Evolutionary conservation across 2,113 vertebrate genomes (phyloP), one percentile per base, ranked within the genome.

Genomic region (Ictidomys tridecemlineatus): DNA sequence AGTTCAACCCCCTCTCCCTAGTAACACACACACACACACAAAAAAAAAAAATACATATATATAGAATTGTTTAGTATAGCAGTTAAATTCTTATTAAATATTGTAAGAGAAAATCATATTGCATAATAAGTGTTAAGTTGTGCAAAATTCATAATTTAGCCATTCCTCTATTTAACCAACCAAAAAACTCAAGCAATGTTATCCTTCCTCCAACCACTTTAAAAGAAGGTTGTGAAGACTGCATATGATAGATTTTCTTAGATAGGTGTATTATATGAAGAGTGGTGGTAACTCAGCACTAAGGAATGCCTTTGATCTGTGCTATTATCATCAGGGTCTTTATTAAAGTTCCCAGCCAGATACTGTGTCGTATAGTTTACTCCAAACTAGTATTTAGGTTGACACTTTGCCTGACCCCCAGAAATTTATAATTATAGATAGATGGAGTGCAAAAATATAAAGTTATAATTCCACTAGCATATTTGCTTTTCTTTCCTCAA

Each of bases 401-500:
- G 42, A 93, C 32, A 89, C 32, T 74, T 92, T 80, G 16, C 56
- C 34, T 65, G 42, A 78, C 7, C 85, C 94, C 91, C 91, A 96
- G 61, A 85, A 95, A 92, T 69, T 74, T 91, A 53, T 26, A 83
- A 70, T 86, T 93, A 96, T 42, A 91, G 14, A 74, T 32, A 92
- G 7, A 80, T 73, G 8, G 4, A 22, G 28, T 42, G 5, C 24
- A 42, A 67, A 92, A 79, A 28, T 3, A 51, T 65, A 76, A 95
- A 93, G 85, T 8, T 34, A 90, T 74, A 45, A 56, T 84, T 78
- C 32, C 37, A 86, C 5, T 86, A 70, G 70, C 20, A 58, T 58
- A 53, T 42, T 85, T 91, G 53, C 48, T 91, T 96, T 92, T 30
- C 89, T 96, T 93, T 82, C 72, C 63, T 94, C 45, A 67, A 77